Evolutionary conservation across 1,140 invertebrate species (phyloP).

Genomic region (Panagrolaimus sp.): DNA sequence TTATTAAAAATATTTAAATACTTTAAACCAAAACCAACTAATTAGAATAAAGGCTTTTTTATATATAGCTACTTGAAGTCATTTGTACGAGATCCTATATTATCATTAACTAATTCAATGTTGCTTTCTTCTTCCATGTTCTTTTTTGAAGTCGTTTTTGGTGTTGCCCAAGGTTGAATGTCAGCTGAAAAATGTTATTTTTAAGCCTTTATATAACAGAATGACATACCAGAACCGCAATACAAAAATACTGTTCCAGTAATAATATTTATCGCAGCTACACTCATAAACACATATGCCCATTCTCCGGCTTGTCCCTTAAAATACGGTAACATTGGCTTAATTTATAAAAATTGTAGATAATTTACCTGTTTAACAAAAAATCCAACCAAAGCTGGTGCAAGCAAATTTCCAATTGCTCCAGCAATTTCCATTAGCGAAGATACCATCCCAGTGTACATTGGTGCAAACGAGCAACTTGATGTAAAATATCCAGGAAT

Average conservation of each 20-base stretch:
- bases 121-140: too few relatives aligned
- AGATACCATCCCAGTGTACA: neutral
- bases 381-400: neutral
- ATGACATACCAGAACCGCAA: neutral
- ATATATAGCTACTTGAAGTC: too few relatives aligned
- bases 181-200: neutral
- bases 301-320: neutral
- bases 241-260: neutral
- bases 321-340: neutral
- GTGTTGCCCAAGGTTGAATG: too few relatives aligned
- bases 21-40: too few relatives aligned
- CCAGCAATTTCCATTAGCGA: neutral
- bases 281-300: neutral
- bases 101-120: too few relatives aligned
- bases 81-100: too few relatives aligned
- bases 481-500: constrained; percentile 16
- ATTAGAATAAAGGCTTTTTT: too few relatives aligned
- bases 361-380: neutral
- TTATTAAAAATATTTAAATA: too few relatives aligned
- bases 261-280: neutral
- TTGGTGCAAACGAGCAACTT: constrained; percentile 16
- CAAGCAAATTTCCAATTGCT: neutral
- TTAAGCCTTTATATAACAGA: too few relatives aligned
- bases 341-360: neutral
- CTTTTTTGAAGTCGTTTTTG: too few relatives aligned